phyloP scores from a whole-genome alignment of 2,797 vertebrate genomes.

The Serranus cabrilla region DNA sequence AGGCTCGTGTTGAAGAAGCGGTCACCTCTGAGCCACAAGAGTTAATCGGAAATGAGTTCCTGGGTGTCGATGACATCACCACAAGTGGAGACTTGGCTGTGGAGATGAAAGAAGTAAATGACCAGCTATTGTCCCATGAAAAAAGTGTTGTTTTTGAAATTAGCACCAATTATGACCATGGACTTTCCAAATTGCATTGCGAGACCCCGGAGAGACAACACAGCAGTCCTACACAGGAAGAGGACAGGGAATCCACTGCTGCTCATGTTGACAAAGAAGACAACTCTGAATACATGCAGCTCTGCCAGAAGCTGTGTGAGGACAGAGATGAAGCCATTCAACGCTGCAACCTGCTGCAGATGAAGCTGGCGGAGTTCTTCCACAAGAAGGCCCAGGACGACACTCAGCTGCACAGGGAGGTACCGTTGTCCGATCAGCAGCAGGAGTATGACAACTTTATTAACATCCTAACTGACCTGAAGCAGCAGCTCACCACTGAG shows the following conservation, averaged over 20 bases:
- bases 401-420: slow-evolving; percentile 34
- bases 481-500: slow-evolving; percentile 55
- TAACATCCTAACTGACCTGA: slow-evolving; percentile 73
- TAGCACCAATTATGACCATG: neutral
- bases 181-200: slow-evolving; percentile 32
- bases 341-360: slow-evolving; percentile 79
- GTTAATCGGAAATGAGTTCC: neutral
- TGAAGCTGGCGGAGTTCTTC: slow-evolving; percentile 76
- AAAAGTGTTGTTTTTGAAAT: slow-evolving; percentile 34
- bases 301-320: slow-evolving; percentile 69
- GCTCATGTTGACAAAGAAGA: slow-evolving; percentile 10
- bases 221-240: neutral
- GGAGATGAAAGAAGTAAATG: neutral
- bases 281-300: slow-evolving; percentile 44
- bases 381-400: slow-evolving; percentile 68
- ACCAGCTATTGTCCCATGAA: slow-evolving; percentile 8
- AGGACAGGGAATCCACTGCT: neutral
- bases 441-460: slow-evolving; percentile 77
- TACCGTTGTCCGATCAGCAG: slow-evolving; percentile 56
- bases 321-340: slow-evolving; percentile 74
- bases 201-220: slow-evolving; percentile 40
- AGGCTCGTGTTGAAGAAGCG: neutral
- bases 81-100: slow-evolving; percentile 21
- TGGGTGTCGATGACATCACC: neutral
- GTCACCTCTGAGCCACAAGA: slow-evolving; percentile 7